Conservation (phyloP, 2,797 vertebrate species). For the Periparus ater region DNA sequence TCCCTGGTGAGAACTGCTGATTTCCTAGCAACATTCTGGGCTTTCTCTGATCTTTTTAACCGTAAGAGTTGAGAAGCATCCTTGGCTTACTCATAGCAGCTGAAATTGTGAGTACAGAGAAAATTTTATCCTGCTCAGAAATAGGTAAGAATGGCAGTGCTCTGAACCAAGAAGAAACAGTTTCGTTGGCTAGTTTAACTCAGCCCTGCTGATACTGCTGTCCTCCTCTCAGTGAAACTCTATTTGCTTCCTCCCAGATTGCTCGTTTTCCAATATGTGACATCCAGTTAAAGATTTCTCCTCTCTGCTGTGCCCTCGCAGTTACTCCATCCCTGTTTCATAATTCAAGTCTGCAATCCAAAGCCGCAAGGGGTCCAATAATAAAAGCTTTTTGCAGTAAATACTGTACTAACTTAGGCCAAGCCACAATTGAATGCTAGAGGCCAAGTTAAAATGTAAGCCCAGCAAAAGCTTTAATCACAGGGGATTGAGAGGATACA, state of each 20-base stretch:
- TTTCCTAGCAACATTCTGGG: slow-evolving; percentile 33
- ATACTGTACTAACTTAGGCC: slow-evolving; percentile 37
- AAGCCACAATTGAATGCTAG: slow-evolving; percentile 46
- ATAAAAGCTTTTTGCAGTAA: slow-evolving; percentile 56
- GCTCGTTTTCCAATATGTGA: neutral
- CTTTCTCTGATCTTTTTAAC: slow-evolving; percentile 3
- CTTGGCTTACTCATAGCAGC: neutral
- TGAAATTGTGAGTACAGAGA: neutral
- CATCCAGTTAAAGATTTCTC: neutral
- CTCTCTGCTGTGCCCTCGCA: neutral
- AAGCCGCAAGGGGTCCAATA: neutral
- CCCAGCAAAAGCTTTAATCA: slow-evolving; percentile 44
- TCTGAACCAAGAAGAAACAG: neutral
- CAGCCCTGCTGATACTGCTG: neutral
- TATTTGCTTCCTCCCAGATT: neutral
- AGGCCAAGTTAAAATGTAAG: slow-evolving; percentile 54
- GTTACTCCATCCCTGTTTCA: slow-evolving; percentile 49
- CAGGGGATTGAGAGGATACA: neutral
- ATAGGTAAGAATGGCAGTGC: neutral
- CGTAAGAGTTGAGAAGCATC: neutral
- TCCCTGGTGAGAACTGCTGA: slow-evolving; percentile 7
- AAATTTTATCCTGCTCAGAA: neutral
- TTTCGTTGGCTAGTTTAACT: neutral
- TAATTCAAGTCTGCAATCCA: slow-evolving; percentile 33
- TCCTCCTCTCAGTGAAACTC: neutral